Evolutionary conservation across 1,140 invertebrate species (phyloP), one percentile per base, ranked within the genome.

Genomic region (Eulimnadia texana): DNA sequence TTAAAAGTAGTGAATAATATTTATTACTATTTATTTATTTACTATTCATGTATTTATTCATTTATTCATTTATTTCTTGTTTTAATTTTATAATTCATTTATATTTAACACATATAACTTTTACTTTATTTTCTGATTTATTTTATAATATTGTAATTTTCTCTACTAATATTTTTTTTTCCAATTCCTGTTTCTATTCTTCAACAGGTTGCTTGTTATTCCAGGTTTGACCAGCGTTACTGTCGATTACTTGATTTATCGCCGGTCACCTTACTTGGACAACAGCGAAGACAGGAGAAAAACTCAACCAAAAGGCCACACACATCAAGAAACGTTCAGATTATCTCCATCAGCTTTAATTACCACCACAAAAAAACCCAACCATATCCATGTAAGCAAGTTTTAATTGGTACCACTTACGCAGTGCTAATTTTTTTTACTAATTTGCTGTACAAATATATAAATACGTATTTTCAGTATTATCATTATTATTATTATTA

Each of bases 251-350:
- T 6, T 42, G 33, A 42, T 16, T 9, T 16, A 42, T 42, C 33
- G 33, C 6, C 16, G 6, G 6, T 16, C 6, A 42, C 33, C 33
- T 9, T 42, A 42, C 33, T 42, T 42, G 33, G 33, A 16, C 33
- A 42, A 25, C 53, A 54, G 16, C 53, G 28, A 54, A 54, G 23
- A 23, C 16, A 54, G 23, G 28, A 54, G 53, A 54, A 27, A 54
- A 54, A 54, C 23, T 19, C 50, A 42, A 16, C 16, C 33, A 16
- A 42, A 42, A 42, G 33, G 16, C 33, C 33, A 42, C 33, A 42
- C 33, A 16, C 33, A 9, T 42, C 50, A 6, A 50, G 2, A 22
- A 6, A 50, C 19, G 23, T 19, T 19, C 50, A 19, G 50, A 22
- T 50, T 22, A 19, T 50, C 50, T 50, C 23, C 23, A 22, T 50